phyloP scores from a whole-genome alignment of 2,113 vertebrate genomes.

The Equus przewalskii region DNA sequence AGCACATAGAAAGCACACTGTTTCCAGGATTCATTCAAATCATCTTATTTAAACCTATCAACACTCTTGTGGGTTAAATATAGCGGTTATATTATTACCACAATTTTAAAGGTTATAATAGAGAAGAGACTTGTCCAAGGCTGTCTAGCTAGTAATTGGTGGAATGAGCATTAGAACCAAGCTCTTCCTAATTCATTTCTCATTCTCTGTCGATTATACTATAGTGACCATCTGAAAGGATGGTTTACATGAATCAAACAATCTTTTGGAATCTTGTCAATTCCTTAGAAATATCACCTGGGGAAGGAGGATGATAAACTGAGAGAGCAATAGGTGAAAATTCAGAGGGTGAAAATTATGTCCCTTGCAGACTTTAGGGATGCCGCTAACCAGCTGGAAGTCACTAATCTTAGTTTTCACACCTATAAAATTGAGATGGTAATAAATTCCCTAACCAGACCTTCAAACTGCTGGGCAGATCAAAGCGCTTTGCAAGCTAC shows the following conservation, averaged over 20 bases:
- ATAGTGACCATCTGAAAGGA: not conserved
- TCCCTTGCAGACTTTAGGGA: not conserved
- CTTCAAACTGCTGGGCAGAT: not conserved
- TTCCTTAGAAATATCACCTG: not conserved
- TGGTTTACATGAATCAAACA: not conserved
- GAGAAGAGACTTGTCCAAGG: not conserved
- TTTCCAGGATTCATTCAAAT: not conserved
- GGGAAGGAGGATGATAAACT: not conserved
- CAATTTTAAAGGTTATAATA: not conserved
- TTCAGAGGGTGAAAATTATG: not conserved
- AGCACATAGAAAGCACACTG: not conserved
- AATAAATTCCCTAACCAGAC: not conserved
- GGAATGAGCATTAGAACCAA: not conserved
- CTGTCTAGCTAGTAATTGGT: not conserved
- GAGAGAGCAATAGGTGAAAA: not conserved
- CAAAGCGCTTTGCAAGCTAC: not conserved
- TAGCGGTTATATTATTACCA: not conserved
- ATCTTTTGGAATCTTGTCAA: not conserved
- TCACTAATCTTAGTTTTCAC: not conserved
- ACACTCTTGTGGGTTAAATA: not conserved
- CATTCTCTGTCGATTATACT: not conserved
- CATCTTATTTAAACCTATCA: not conserved
- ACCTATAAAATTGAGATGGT: not conserved
- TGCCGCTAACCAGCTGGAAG: not conserved
- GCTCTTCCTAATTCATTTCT: not conserved